Percentiles rank a stretch among this genome's conserved stretches.
Evolutionary conservation across 1,140 invertebrate genomes (phyloP).

Genomic region (Calosoma granatense): DNA sequence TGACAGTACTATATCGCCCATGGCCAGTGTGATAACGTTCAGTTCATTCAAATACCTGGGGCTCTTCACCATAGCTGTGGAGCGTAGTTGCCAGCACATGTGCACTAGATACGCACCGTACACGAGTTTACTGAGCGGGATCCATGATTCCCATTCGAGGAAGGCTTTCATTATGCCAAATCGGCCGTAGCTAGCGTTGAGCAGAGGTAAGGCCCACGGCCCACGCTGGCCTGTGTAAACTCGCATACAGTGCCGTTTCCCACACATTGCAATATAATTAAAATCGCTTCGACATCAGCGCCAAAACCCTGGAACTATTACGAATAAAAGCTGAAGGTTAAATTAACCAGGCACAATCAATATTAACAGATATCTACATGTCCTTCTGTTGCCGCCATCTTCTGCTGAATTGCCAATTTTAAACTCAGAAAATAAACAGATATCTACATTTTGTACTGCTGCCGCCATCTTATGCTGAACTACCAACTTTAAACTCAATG

Average conservation of each 20-base stretch:
- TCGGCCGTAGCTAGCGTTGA: constrained; percentile 30
- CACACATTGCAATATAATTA: too few species aligned
- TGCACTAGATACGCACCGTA: constrained; percentile 61
- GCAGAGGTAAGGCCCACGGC: constrained; percentile 40
- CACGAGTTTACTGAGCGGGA: constrained; percentile 57
- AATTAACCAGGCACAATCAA: too few species aligned
- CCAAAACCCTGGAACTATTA: too few species aligned
- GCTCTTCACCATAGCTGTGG: constrained; percentile 36
- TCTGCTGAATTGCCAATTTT: too few species aligned
- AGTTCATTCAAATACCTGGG: constrained; percentile 33
- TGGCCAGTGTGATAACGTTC: constrained; percentile 25
- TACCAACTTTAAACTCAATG: too few species aligned
- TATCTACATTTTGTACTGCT: too few species aligned
- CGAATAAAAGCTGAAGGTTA: too few species aligned
- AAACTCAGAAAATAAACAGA: too few species aligned
- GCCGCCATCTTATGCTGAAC: too few species aligned
- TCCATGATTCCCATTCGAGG: constrained; percentile 54
- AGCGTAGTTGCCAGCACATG: constrained; percentile 36
- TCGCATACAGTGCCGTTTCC: constrained; percentile 45
- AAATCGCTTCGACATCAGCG: too few species aligned
- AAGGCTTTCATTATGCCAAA: constrained; percentile 40
- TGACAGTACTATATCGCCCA: constrained; percentile 33
- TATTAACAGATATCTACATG: too few species aligned
- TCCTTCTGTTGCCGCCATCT: too few species aligned
- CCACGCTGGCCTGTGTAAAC: constrained; percentile 45